These are phyloP conservation scores for Agonum fuliginosum DNA, from an alignment of 2,888 invertebrate genomes.

Conservation along the genomic window DNA sequence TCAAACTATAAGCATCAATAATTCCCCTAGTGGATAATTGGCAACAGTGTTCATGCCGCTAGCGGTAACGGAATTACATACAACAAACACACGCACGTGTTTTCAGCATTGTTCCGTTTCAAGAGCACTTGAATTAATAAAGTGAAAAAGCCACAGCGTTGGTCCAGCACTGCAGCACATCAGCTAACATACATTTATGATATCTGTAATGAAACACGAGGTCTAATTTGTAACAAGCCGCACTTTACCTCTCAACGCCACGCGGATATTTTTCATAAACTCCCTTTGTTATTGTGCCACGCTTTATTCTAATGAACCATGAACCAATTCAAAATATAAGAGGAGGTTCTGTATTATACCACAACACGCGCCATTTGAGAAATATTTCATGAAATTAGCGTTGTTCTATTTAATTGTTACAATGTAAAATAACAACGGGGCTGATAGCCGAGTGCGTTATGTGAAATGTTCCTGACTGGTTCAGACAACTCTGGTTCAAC, in stretches of 20 bases:
- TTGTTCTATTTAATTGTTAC: no score
- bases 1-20: conserved; percentile 26
- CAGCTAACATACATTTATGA: conserved; percentile 53
- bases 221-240: conserved; percentile 46
- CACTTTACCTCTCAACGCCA: conserved; percentile 1
- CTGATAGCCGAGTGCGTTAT: no score
- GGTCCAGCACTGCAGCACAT: conserved; percentile 29
- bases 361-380: no score
- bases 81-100: conserved; percentile 42
- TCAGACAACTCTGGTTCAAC: no score
- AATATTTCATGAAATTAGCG: no score
- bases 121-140: conserved; percentile 58
- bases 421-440: no score
- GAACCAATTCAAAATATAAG: no score
- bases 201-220: conserved; percentile 57
- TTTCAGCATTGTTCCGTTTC: conserved; percentile 54
- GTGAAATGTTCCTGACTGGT: no score
- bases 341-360: no score
- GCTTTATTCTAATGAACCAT: no score
- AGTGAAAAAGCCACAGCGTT: conserved; percentile 57
- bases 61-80: conserved; percentile 13
- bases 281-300: conserved; percentile 22
- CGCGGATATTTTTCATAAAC: conserved; percentile 48
- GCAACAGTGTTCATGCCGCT: conserved; percentile 31
- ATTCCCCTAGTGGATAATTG: conserved; percentile 29